Evolutionary conservation across 2,888 invertebrate species (phyloP).

Genomic region (Troides aeacus): DNA sequence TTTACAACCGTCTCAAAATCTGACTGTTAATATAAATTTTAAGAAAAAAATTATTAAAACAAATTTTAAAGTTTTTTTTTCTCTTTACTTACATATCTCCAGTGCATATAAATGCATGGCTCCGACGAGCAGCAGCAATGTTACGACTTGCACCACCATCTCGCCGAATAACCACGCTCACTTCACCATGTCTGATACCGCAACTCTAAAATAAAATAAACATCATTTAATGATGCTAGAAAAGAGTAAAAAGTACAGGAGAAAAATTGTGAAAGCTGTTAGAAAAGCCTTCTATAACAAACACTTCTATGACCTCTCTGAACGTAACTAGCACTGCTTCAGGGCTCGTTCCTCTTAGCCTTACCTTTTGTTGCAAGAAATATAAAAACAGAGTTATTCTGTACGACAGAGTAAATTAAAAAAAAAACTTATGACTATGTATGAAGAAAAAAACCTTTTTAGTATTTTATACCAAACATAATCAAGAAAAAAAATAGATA

Average conservation of each 20-base stretch:
- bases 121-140: slow-evolving; percentile 54
- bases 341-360: slow-evolving; percentile 8
- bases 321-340: slow-evolving; percentile 3
- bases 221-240: not conserved
- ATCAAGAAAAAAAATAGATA: too few relatives aligned
- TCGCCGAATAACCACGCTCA: slow-evolving; percentile 55
- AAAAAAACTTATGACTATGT: not conserved
- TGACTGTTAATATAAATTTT: not conserved
- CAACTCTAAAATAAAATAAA: slow-evolving; percentile 48
- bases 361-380: slow-evolving; percentile 5
- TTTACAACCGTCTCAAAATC: not conserved
- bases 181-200: slow-evolving; percentile 63
- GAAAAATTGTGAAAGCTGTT: not conserved
- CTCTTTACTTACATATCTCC: slow-evolving; percentile 70
- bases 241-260: not conserved
- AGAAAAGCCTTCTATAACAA: not conserved
- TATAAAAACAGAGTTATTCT: not conserved
- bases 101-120: slow-evolving; percentile 54
- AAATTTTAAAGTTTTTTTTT: not conserved
- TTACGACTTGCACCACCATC: slow-evolving; percentile 62
- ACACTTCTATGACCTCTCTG: slow-evolving; percentile 6
- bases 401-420: not conserved
- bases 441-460: not conserved
- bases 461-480: not conserved
- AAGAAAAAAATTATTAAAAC: not conserved